Evolutionary conservation across 2,113 vertebrate genomes (phyloP), one percentile per base, ranked within the genome.

Genomic region (Pseudopodoces humilis): DNA sequence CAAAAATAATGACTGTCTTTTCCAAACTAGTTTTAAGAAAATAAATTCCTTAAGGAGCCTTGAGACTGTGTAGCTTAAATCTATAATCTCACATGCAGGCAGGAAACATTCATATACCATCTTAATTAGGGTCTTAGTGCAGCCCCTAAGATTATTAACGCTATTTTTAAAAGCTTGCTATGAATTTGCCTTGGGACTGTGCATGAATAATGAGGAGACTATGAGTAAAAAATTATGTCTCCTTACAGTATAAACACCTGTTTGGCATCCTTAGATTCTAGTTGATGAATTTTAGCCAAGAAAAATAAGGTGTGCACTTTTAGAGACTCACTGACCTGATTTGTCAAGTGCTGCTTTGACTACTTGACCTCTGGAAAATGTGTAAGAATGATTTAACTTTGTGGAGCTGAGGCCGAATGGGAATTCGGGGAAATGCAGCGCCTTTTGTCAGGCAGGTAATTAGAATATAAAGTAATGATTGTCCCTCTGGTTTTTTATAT

Each of bases 111-210:
- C 74, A 55, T 58, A 22, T 76, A 44, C 78, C 47, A 13, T 90
- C 78, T 84, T 95, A 94, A 96, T 95, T 87, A 94, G 90, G 78
- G 70, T 80, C 74, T 92, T 89, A 80, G 58, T 65, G 80, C 63
- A 91, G 35, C 71, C 84, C 67, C 81, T 87, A 76, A 69, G 70
- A 83, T 76, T 76, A 94, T 89, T 95, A 87, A 63, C 76, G 81
- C 94, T 96, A 94, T 88, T 97, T 97, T 96, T 92, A 94, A 60
- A 84, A 84, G 11, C 69, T 63, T 79, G 35, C 59, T 76, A 35
- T 76, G 89, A 85, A 95, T 90, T 85, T 94, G 87, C 74, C 88
- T 69, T 85, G 86, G 89, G 91, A 94, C 84, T 72, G 8, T 67
- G 35, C 28, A 55, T 44, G 92, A 86, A 60, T 76, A 85, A 95